Evolutionary conservation across 2,888 invertebrate species (phyloP).

Genomic region (Tillus elongatus): DNA sequence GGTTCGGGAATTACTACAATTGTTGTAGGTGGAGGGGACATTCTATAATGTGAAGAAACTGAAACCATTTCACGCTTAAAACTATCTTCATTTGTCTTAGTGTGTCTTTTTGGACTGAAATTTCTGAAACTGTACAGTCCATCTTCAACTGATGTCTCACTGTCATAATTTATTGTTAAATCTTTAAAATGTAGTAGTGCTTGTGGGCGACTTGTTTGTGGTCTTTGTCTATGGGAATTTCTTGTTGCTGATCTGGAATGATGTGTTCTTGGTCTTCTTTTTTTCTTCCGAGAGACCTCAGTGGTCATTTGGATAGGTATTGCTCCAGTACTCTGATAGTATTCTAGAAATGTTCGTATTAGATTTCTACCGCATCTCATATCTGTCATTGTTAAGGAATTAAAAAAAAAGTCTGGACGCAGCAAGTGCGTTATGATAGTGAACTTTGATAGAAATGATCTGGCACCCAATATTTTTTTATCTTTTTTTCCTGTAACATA

Average conservation of each 20-base stretch:
- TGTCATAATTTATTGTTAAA: constrained; percentile 48
- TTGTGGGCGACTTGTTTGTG: constrained; percentile 44
- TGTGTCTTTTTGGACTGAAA: constrained; percentile 27
- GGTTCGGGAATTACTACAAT: constrained; percentile 48
- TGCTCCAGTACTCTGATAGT: constrained; percentile 66
- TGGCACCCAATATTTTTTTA: too few relatives aligned
- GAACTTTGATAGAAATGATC: too few relatives aligned
- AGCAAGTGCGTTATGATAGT: too few relatives aligned
- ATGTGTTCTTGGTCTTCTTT: constrained; percentile 27
- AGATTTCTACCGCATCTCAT: constrained; percentile 70
- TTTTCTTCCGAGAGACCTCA: constrained; percentile 37
- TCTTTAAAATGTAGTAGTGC: constrained; percentile 48
- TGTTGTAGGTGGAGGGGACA: constrained; percentile 29
- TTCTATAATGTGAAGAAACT: constrained; percentile 13
- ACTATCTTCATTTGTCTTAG: constrained; percentile 25
- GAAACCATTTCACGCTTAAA: constrained; percentile 21
- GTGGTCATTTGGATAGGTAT: constrained; percentile 46
- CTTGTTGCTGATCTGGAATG: constrained; percentile 34
- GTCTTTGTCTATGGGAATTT: constrained; percentile 39
- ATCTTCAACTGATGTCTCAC: constrained; percentile 45
- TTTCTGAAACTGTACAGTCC: constrained; percentile 30
- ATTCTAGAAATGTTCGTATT: constrained; percentile 67
- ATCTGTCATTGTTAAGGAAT: constrained; percentile 47
- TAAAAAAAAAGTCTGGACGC: too few relatives aligned
- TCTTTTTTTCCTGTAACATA: too few relatives aligned